Percentiles rank a stretch among this genome's conserved stretches.
Conservation (phyloP, 2,888 invertebrate species). For the Agrotis ipsilon region DNA sequence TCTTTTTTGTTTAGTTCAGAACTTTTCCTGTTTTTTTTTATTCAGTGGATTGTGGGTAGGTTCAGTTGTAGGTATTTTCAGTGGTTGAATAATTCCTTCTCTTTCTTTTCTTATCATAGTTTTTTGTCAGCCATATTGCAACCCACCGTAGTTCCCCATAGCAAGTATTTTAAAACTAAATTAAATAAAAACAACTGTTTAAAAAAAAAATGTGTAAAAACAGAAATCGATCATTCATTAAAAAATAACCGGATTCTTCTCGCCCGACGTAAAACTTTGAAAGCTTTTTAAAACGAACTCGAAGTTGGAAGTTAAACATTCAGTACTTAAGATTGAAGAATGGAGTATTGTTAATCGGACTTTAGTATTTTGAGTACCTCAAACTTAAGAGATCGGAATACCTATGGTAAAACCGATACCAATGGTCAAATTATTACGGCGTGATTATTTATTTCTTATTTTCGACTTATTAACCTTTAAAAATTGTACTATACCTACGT, state of each 20-base stretch:
- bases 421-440: too few species aligned
- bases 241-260: slow-evolving; percentile 37
- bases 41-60: neutral
- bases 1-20: slow-evolving; percentile 16
- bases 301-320: slow-evolving; percentile 50
- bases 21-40: slow-evolving; percentile 15
- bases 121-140: too few species aligned
- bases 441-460: too few species aligned
- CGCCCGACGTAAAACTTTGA: slow-evolving; percentile 38
- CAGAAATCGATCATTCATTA: slow-evolving; percentile 28
- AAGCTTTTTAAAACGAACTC: slow-evolving; percentile 52
- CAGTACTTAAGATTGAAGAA: slow-evolving; percentile 29
- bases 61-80: neutral
- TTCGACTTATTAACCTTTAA: too few species aligned
- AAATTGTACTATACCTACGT: too few species aligned
- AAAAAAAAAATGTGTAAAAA: neutral
- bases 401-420: neutral
- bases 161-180: neutral
- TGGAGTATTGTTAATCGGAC: slow-evolving; percentile 20
- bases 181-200: neutral
- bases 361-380: slow-evolving; percentile 10
- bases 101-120: neutral
- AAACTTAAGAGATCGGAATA: neutral
- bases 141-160: neutral
- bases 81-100: neutral